Evolutionary conservation across 1,140 invertebrate genomes (phyloP), one percentile per base, ranked within the genome.

Genomic region (Araneus ventricosus): DNA sequence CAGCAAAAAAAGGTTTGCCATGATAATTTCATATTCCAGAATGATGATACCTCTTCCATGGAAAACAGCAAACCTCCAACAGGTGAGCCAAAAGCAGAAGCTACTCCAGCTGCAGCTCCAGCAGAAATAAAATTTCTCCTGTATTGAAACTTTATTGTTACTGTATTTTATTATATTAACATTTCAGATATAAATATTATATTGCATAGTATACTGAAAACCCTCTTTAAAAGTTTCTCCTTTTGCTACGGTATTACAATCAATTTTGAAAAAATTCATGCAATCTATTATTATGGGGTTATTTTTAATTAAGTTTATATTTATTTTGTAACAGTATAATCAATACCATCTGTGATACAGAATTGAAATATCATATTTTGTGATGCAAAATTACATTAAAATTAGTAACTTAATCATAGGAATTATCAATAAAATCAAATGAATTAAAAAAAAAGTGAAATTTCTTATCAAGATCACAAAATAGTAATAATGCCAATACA

Each of bases 1-100:
- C 99, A 99, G 96, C 99, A 99, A 96, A 99, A 99, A 96, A 99
- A 99, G 10, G 99, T 99, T 67, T 99, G 96, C 99, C 99, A 99
- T 84, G 99, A 95, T 0, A 99, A 99, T 96, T 99, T 99, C 95
- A 99, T 95, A 0, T 99, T 99, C 95, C 99, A 99, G 95, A 99
- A 99, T 95, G 99, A 99, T 92, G 98, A 99, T 95, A 99, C 98
- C 96, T 99, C 99, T 96, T 99, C 99, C 94, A 99, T 97, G 96
- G 99, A 99, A 96, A 99, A 99, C 22, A 99, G 96, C 52, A 99
- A 98, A 80, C 99, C 99, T 80, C 98, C 99, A 94, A 99, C 99
- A 5, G 99, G 99, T 10, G 99, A 99, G 34, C 99, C 99, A 95
- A 99, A 99, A 94, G 99, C 99, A 2, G 99, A 99, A 17, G 99